Base-by-base conservation (phyloP, 2,113 vertebrate species). In the Apistogramma diplotaenia region DNA sequence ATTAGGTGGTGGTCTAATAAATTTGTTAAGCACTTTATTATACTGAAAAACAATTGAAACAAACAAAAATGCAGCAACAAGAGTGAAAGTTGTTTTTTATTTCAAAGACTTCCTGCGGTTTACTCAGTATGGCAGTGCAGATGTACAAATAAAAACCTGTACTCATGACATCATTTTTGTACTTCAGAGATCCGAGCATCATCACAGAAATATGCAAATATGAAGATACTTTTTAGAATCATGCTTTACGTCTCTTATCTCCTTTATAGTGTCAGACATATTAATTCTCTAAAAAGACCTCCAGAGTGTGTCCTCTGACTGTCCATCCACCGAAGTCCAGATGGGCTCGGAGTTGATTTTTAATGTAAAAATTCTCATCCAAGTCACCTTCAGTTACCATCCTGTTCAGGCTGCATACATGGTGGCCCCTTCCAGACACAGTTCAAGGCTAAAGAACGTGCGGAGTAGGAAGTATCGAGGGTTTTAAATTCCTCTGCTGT, bases 11-110 rank as follows among this genome's bases (percentile, higher is more conserved):
- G 4, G 21, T 62, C n/a, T 37, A 62, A 15, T 62, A 8, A 6
- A 15, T 62, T 2, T 62, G 37, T 3, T 12, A 23, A 37, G 59
- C 3, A 62, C 11, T 21, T 6, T 23, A 15, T 33, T n/a, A 40
- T 40, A 40, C 13, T 62, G 0, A 8, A 0, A 8, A 3, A n/a
- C 35, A 40, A n/a, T 40, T 16, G 5, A 62, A 40, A 62, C 33
- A 62, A 62, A 62, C 37, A 62, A 16, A 13, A 62, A 23, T 1
- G 15, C 60, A 40, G 60, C 6, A 62, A 35, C 35, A 40, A 65
- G 43, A 62, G 5, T 62, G 16, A 37, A 40, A 62, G 4, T 9
- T 62, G 0, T 3, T 40, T 40, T 61, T 61, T 23, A 8, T 4
- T 51, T 51, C 19, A 33, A 62, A 25, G 60, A 40, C 60, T 19